These are phyloP conservation scores for Papilio gigon DNA, from an alignment of 2,888 invertebrate genomes.

Conservation along the genomic window DNA sequence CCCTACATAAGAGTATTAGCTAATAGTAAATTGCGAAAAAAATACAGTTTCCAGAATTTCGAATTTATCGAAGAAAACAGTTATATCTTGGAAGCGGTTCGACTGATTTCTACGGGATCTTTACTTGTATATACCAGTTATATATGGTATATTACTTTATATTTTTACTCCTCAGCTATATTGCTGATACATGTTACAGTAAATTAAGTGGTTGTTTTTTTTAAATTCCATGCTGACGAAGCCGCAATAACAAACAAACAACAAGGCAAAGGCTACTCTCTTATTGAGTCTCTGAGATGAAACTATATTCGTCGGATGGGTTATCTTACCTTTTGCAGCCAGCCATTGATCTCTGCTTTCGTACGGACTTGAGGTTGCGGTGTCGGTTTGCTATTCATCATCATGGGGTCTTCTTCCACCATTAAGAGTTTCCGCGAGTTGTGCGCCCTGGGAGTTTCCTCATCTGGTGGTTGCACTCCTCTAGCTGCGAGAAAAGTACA, in stretches of 20 bases:
- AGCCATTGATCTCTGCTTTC: background rate
- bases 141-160: too few relatives aligned
- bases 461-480: background rate
- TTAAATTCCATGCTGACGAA: too few relatives aligned
- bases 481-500: background rate
- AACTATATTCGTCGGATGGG: background rate
- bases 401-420: background rate
- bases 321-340: background rate
- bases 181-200: too few relatives aligned
- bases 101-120: too few relatives aligned
- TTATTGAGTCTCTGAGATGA: too few relatives aligned
- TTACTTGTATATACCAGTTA: too few relatives aligned
- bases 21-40: background rate
- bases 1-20: background rate
- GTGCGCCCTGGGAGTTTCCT: too few relatives aligned
- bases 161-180: too few relatives aligned
- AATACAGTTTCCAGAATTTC: background rate
- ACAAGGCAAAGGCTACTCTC: too few relatives aligned
- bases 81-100: too few relatives aligned
- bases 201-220: too few relatives aligned
- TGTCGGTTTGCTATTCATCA: background rate
- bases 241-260: too few relatives aligned
- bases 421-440: background rate
- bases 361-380: background rate
- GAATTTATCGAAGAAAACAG: background rate